Base-by-base conservation (phyloP, 2,113 vertebrate species). In the Mormoops blainvillei region DNA sequence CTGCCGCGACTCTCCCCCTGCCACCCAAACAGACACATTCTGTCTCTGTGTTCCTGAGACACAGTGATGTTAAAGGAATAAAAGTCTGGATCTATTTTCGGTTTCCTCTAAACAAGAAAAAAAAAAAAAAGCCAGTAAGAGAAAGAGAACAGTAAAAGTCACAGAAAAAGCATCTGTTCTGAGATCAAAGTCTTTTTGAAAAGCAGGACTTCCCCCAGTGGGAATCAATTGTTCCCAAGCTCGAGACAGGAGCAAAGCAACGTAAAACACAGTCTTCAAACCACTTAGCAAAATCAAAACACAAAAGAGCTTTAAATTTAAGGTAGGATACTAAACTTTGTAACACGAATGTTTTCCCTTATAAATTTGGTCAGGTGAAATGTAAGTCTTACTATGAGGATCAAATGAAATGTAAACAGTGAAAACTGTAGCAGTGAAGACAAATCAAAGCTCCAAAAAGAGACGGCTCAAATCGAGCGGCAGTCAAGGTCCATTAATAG, bases 381-480 rank as follows among this genome's bases (percentile, higher is more conserved):
- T 61, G 12, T 38, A 81, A 95, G 36, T 36, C 33, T 48, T 67
- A 26, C 43, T 68, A 41, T 10, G 67, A 80, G 41, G 65, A 52
- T 74, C 26, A 65, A 61, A 67, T 70, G 45, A 65, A 61, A 73
- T 80, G 58, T 74, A 56, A 96, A 91, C 80, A 90, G 19, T 61
- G 71, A 26, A 88, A 85, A 91, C 5, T 67, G 63, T 52, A 84
- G 63, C 50, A 85, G 61, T 92, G 85, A 95, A 97, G 87, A 94
- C 52, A 85, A 87, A n/a, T 84, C 28, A 92, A n/a, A 90, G 48
- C 52, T 95, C 73, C 41, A 81, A 77, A 81, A 87, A 68, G 50
- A 19, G 83, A 76, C 8, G 65, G 65, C 45, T 84, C 70, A 95
- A 94, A 65, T 24, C 45, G 36, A 61, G 58, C 41, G 81, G 48